Evolutionary conservation across 2,888 invertebrate species (phyloP), one percentile per base, ranked within the genome.

Genomic region (Microchrysa polita): DNA sequence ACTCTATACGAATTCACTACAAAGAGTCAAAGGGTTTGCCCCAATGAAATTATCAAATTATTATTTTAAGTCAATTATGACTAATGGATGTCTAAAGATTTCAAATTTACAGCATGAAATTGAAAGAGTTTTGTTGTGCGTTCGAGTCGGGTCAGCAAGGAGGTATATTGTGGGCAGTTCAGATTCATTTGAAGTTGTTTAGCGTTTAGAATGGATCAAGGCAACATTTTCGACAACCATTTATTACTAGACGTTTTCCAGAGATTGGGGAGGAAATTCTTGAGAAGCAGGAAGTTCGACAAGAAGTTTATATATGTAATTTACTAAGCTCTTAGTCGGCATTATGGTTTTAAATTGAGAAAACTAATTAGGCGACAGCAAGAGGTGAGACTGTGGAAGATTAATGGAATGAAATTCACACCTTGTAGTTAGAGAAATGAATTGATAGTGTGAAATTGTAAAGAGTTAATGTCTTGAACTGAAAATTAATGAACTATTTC

Each of bases 1-100:
- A 34, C 27, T n/a, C n/a, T 7, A 34, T 34, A 2, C 27, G 7
- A 2, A 34, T 34, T 34, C 27, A 34, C 27, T n/a, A n/a, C n/a
- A n/a, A n/a, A 34, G 7, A 34, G 27, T 34, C 27, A 55, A 55
- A 55, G 69, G 27, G 55, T 55, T n/a, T 55, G 55, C 67, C 57
- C 55, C 69, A 72, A 72, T 72, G 72, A 72, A 72, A 59, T 61
- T 72, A 72, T 73, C 63, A 76, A 76, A 76, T 76, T 73, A 73
- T 76, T 76, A 74, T 76, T 73, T 74, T 72, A 72, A 74, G 76
- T 74, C 76, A 76, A 76, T 76, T 74, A 74, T 67, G 59, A 67
- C 74, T 76, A 76, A 76, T 76, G 76, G 76, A 75, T 60, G 60
- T 60, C 72, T 55, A 55, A 61, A 61, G 72, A 71, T 73, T 73